Evolutionary conservation across 1,140 invertebrate species (phyloP), one percentile per base, ranked within the genome.

Genomic region (Cepaea nemoralis): DNA sequence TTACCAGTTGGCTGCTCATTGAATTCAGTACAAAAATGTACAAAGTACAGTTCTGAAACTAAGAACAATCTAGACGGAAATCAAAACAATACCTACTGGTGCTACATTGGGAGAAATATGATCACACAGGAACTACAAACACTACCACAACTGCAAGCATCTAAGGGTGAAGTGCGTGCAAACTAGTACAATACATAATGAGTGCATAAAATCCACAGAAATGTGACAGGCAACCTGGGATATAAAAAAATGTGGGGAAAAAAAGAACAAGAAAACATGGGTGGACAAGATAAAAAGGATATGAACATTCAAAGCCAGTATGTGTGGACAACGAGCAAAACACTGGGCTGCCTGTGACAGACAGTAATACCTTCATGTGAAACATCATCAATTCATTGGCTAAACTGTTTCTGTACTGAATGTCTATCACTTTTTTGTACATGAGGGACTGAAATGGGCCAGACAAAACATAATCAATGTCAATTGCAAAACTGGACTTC

Each of bases 321-420:
- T 22, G n/a, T 10, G 42, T 10, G 8, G 50, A 55, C 50, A 14
- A 24, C 50, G n/a, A 24, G 22, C 50, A 14, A 55, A 55, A 55
- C 2, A 55, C n/a, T 22, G 50, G 16, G 50, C n/a, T 55, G 50
- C 2, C 50, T 8, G 3, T 55, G 42, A 16, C 50, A 10, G 5
- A 55, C 19, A 31, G 76, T 31, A 27, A 19, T 89, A 95, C 95
- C 93, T 95, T 94, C 94, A 96, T 95, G 86, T 96, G 95, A 90
- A 95, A 96, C 93, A 96, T 95, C 92, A 96, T 95, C 66, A 96
- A 91, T 90, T 96, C 96, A 87, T 96, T 96, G 37, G 95, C 95
- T 73, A 96, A 91, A 83, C 94, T 94, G 87, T 94, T 95, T 81
- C 95, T 93, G 74, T 94, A 94, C 88, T 96, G 95, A 22, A 95